Evolutionary conservation across 2,113 vertebrate genomes (phyloP).

Genomic region (Capreolus pygargus): DNA sequence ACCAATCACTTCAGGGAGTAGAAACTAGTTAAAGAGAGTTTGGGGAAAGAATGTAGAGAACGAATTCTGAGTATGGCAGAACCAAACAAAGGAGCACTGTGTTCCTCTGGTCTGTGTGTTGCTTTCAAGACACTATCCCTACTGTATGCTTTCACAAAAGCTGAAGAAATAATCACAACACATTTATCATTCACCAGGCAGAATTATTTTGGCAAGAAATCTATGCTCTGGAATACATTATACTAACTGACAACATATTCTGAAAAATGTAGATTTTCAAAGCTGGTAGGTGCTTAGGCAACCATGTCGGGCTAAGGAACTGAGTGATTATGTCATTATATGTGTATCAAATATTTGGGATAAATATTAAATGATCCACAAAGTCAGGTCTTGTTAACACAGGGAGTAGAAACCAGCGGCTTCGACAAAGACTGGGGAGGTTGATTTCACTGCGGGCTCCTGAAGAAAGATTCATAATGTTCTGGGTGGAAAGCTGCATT

Average conservation of each 20-base stretch:
- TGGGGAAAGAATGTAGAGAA: constrained; percentile 21
- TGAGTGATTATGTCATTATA: not conserved
- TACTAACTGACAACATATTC: constrained; percentile 9
- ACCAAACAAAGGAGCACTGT: constrained; percentile 66
- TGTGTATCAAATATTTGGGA: constrained; percentile 47
- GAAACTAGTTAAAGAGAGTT: constrained; percentile 1
- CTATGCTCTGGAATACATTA: constrained; percentile 70
- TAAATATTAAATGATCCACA: constrained; percentile 20
- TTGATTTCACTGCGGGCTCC: constrained; percentile 20
- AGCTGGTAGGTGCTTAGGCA: not conserved
- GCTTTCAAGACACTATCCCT: constrained; percentile 54
- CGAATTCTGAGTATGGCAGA: constrained; percentile 48
- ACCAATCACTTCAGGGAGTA: not conserved
- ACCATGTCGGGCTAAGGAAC: not conserved
- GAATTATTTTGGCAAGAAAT: constrained; percentile 73
- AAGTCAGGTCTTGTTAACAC: constrained; percentile 11
- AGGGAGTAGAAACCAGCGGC: not conserved
- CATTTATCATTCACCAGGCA: constrained; percentile 63
- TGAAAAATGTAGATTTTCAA: constrained; percentile 36
- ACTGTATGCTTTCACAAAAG: constrained; percentile 62
- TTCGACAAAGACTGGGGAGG: not conserved
- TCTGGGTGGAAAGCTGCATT: constrained; percentile 36
- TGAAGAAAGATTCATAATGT: constrained; percentile 33
- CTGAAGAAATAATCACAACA: constrained; percentile 61
- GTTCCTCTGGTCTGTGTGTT: not conserved